Base-by-base conservation (phyloP, 1,140 invertebrate species). In the Hesperophylax magnus region DNA sequence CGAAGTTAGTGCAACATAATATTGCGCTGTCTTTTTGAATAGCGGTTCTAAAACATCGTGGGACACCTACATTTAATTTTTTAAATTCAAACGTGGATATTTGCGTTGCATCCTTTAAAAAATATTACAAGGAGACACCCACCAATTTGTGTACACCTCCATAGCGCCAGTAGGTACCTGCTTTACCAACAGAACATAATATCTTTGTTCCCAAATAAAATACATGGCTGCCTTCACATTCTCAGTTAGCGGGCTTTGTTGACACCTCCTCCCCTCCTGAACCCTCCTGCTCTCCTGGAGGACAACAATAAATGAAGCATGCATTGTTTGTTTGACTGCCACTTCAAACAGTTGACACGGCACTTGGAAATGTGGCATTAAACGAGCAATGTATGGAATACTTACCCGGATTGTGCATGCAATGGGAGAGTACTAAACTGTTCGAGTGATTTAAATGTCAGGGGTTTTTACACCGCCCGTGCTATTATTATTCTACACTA, bases 291-390 rank as follows among this genome's bases (percentile, higher is more conserved):
- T 22, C 39, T 65, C 20, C 69, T 9, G 47, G 34, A 24, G 53
- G 72, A 72, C 22, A 18, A 72, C 72, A 60, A 75, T 75, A 75
- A 75, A 75, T 75, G 72, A 39, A 75, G 72, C 72, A 17, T 58
- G 53, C 22, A 58, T 75, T 75, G 72, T 75, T 75, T 60, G 54
- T 14, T 39, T 18, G 53, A 54, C 72, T 31, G 53, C 58, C 39
- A 56, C 39, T n/a, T 34, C 27, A 18, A 47, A 15, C 24, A 8
- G 1, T 47, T 8, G n/a, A 17, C 72, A n/a, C 54, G 24, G 17
- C 22, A 75, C 72, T 60, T 75, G 72, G 56, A 60, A 75, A 60
- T 72, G 52, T 75, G 27, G 6, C 22, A 60, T 75, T 34, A 60
- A 75, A 60, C 15, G 54, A 75, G 53, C 54, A 75, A 58, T 56